Evolutionary conservation across 1,140 invertebrate genomes (phyloP).

Genomic region (Steinernema feltiae): DNA sequence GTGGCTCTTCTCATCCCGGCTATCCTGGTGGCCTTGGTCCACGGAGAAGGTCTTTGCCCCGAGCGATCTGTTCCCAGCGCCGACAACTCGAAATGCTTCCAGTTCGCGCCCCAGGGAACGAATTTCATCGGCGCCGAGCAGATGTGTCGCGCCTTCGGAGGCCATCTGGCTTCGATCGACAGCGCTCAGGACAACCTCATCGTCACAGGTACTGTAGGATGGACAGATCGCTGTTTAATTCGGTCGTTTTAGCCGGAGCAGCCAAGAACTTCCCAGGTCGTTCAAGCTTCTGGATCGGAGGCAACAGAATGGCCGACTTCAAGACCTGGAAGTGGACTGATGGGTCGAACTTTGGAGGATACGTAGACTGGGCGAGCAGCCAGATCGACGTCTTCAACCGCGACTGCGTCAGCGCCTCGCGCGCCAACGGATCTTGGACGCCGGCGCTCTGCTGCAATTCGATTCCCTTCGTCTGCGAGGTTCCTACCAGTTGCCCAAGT

Average conservation of each 20-base stretch:
- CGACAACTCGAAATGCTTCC: no score
- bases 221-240: no score
- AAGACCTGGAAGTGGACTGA: neutral
- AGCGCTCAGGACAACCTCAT: no score
- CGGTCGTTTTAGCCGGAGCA: neutral
- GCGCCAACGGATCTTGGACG: neutral
- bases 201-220: no score
- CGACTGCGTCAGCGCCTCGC: neutral
- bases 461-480: neutral
- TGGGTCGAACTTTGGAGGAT: neutral
- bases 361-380: neutral
- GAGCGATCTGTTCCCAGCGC: neutral
- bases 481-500: neutral
- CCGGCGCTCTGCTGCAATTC: neutral
- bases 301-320: neutral
- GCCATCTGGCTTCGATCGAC: no score
- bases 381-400: neutral
- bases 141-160: no score
- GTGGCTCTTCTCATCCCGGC: no score
- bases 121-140: no score
- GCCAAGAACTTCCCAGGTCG: neutral
- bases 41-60: neutral
- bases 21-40: no score
- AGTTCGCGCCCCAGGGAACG: no score
- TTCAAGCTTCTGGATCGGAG: no score